These are phyloP conservation scores for Blastobasis adustella DNA, from an alignment of 2,888 invertebrate species.

Conservation along the genomic window DNA sequence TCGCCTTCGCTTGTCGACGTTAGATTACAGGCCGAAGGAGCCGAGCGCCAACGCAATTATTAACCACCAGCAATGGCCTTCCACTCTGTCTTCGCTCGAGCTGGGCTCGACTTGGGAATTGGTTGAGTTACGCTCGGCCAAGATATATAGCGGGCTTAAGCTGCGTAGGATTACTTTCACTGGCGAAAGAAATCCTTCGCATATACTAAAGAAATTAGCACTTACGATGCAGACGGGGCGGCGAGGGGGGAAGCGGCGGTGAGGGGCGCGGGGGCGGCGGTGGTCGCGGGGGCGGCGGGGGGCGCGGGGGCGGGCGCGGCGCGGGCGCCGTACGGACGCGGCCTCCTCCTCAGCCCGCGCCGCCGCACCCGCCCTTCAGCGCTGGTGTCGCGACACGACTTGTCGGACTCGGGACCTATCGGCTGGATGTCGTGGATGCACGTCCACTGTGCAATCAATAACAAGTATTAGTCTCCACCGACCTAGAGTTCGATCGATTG, in stretches of 20 bases:
- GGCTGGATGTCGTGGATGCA: slow-evolving; percentile 95
- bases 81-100: no score
- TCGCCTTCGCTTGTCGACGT: no score
- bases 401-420: slow-evolving; percentile 38
- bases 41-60: no score
- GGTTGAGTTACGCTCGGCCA: no score
- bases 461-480: neutral
- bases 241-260: slow-evolving; percentile 21
- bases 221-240: no score
- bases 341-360: slow-evolving; percentile 11
- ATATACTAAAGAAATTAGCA: no score
- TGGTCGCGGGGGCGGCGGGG: slow-evolving; percentile 16
- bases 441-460: slow-evolving; percentile 82
- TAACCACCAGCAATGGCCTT: no score
- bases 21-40: no score
- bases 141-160: no score
- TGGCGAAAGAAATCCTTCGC: no score
- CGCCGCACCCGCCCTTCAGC: slow-evolving; percentile 10
- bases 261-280: slow-evolving; percentile 16
- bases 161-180: no score
- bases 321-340: slow-evolving; percentile 8
- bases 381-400: slow-evolving; percentile 37
- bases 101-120: no score
- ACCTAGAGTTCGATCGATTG: neutral
- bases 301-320: slow-evolving; percentile 16